These are phyloP conservation scores for Cladopsammia gracilis DNA, from an alignment of 64 coral and sea anemone genomes.

Conservation along the genomic window DNA sequence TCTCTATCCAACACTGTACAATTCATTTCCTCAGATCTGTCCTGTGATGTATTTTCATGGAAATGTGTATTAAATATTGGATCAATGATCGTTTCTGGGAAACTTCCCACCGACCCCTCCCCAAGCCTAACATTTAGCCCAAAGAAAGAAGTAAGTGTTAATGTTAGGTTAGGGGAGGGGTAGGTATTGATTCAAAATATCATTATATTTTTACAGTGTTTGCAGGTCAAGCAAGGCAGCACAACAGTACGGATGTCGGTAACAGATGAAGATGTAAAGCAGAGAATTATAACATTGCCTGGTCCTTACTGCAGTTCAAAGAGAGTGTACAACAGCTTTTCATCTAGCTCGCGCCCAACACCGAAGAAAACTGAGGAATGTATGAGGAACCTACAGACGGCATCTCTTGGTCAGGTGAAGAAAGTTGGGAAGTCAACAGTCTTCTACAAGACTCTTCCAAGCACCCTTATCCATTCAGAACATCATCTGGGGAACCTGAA, in stretches of 20 bases:
- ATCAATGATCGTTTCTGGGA: too few species aligned
- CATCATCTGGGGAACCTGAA: constrained; percentile 25
- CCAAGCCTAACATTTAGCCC: too few species aligned
- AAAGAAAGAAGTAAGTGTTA: too few species aligned
- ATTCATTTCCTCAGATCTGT: too few species aligned
- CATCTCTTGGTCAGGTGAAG: constrained; percentile 50
- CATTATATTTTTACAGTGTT: background rate
- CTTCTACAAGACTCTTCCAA: constrained; percentile 66
- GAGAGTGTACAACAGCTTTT: constrained; percentile 62
- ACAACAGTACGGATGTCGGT: constrained; percentile 4
- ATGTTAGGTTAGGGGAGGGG: too few species aligned
- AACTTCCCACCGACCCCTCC: too few species aligned
- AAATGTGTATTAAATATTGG: too few species aligned
- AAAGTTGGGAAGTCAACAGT: constrained; percentile 53
- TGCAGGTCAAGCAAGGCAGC: constrained; percentile 47
- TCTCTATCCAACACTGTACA: too few species aligned
- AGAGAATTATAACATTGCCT: constrained; percentile 30
- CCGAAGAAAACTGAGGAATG: constrained; percentile 13
- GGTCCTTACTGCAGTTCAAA: constrained; percentile 46
- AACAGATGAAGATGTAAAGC: constrained; percentile 41
- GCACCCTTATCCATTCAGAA: constrained; percentile 24
- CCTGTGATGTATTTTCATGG: too few species aligned
- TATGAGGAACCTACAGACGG: constrained; percentile 27
- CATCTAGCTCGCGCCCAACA: constrained; percentile 63
- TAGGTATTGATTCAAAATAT: too few species aligned